Conservation (phyloP, 2,797 vertebrate species). For the Lagorchestes hirsutus region DNA sequence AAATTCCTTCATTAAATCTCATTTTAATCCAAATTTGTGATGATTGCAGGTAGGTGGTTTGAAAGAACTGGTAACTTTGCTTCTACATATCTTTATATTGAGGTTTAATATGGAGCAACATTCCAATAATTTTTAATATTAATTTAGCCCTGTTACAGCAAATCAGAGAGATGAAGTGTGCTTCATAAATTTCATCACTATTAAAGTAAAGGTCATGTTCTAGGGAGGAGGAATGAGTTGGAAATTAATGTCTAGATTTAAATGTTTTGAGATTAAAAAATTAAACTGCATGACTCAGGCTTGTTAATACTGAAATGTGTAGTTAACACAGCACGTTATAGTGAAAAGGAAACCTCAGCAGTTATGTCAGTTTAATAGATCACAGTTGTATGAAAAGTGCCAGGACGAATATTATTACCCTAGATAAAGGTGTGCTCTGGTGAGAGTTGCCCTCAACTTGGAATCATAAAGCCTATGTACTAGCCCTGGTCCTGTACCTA, state of each 20-base stretch:
- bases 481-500: not conserved
- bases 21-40: slow-evolving; percentile 36
- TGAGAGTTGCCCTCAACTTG: not conserved
- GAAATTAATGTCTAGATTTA: slow-evolving; percentile 76
- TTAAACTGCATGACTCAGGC: slow-evolving; percentile 68
- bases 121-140: slow-evolving; percentile 68
- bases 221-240: slow-evolving; percentile 40
- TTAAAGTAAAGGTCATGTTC: slow-evolving; percentile 79
- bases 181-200: slow-evolving; percentile 73
- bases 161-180: slow-evolving; percentile 65
- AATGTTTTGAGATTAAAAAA: slow-evolving; percentile 77
- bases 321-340: slow-evolving; percentile 65
- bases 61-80: slow-evolving; percentile 40
- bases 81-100: slow-evolving; percentile 42
- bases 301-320: slow-evolving; percentile 70
- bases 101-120: slow-evolving; percentile 59
- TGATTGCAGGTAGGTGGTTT: slow-evolving; percentile 44
- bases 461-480: not conserved
- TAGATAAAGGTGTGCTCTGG: not conserved
- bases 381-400: not conserved
- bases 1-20: slow-evolving; percentile 6
- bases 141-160: slow-evolving; percentile 65
- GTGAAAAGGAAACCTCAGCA: slow-evolving; percentile 47
- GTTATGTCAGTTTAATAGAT: not conserved
- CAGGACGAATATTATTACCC: not conserved